Conservation (phyloP, 2,113 vertebrate species). For the Hydrochoerus hydrochaeris region DNA sequence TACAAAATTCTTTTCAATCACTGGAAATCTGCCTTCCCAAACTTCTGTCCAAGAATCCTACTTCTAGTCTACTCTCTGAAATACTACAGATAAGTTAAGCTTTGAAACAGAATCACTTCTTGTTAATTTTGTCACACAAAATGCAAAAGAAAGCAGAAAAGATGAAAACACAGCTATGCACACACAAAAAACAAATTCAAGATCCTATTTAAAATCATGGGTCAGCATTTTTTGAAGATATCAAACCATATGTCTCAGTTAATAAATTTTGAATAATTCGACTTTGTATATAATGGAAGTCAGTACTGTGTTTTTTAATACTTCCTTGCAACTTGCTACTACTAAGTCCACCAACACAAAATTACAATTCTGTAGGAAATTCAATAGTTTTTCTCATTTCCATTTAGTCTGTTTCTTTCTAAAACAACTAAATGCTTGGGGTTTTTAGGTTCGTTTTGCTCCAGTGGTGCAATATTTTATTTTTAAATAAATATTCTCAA, state of each 20-base stretch:
- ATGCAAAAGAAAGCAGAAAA: conserved; percentile 23
- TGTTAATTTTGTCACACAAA: conserved; percentile 42
- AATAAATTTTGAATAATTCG: conserved; percentile 26
- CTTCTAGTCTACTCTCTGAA: background rate
- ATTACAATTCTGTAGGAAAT: conserved; percentile 52
- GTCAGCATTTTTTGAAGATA: conserved; percentile 41
- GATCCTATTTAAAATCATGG: conserved; percentile 65
- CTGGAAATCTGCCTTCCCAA: conserved; percentile 39
- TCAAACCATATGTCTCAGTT: background rate
- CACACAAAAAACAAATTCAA: conserved; percentile 51
- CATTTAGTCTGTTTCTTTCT: conserved; percentile 38
- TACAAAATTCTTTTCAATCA: conserved; percentile 52
- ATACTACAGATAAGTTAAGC: conserved; percentile 36
- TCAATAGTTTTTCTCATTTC: conserved; percentile 48
- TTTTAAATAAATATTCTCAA: conserved; percentile 41
- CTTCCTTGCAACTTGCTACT: conserved; percentile 21
- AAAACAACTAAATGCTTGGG: conserved; percentile 16
- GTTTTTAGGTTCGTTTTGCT: background rate
- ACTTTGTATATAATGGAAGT: conserved; percentile 20
- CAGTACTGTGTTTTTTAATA: conserved; percentile 9
- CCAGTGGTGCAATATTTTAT: conserved; percentile 37
- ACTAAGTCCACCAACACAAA: conserved; percentile 52
- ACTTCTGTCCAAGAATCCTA: conserved; percentile 47
- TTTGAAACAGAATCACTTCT: conserved; percentile 37
- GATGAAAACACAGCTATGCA: conserved; percentile 20